Evolutionary conservation across 2,888 invertebrate genomes (phyloP), one percentile per base, ranked within the genome.

Genomic region (Drosophila paramelanica): DNA sequence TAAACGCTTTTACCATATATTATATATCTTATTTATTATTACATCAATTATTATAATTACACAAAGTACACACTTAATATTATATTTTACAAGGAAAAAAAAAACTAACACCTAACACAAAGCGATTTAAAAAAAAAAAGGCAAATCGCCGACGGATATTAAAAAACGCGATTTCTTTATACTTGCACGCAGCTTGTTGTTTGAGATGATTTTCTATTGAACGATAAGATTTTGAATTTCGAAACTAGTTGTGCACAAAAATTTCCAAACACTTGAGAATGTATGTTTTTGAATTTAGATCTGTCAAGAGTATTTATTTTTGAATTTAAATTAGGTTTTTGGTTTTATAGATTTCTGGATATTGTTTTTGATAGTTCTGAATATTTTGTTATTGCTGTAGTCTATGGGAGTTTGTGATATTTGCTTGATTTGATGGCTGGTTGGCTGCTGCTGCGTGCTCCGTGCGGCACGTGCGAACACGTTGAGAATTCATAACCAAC

Each of bases 401-500:
- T 41, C 43, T 70, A 49, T 51, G 50, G 41, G 41, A 66, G 64
- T 59, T 66, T 61, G 55, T 72, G 67, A 71, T 74, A 61, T 77
- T 60, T 74, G 60, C 59, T 78, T 77, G 77, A 79, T 53, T 68
- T 64, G 68, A 71, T 82, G 77, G 71, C 67, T 80, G 80, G 73
- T 80, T 82, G 80, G 74, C 58, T 87, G 79, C 72, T 75, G 77
- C 82, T 85, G 75, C 79, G 75, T 81, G 81, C 80, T 81, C 81
- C 81, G 86, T 82, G 79, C 87, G 83, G 84, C 90, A 90, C 90
- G 90, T 90, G 89, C 90, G 81, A 89, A 82, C 89, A 84, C 90
- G 85, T 89, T 89, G 78, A 91, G 91, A 90, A 84, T 90, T 91
- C 89, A 88, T 89, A 89, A 91, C 89, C 91, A 85, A 90, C 90